Evolutionary conservation across 37 sponge, comb jelly and placozoan species (phyloP), one percentile per base, ranked within the genome.

Genomic region (Agelas oroides): DNA sequence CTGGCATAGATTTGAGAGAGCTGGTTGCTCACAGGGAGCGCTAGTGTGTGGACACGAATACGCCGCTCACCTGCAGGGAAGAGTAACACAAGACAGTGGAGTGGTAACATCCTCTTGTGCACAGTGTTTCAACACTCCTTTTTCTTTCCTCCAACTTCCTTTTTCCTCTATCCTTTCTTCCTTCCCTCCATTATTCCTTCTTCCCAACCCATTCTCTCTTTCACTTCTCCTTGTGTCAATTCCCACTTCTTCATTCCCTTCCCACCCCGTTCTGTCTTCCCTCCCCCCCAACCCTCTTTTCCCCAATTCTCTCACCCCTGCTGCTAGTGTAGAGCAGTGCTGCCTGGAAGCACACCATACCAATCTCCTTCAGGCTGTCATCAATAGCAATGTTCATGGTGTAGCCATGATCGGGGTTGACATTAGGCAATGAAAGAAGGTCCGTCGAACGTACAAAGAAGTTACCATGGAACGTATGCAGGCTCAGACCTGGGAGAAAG

Each of bases 401-500:
- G 78, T 92, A 96, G 38, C 84, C 79, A 24, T 81, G 88, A 67
- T 98, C 99, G 63, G 99, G 99, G 78, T 94, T 98, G 37, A 94
- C 92, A 63, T 95, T 96, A 31, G 97, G 97, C 41, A 98, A 85
- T 24, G 97, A 90, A 31, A 98, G 87, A n/a, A 98, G 88, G 68
- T 98, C 99, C 18, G 97, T 92, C 0, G 97, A 94, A 1, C 99
- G 95, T 14, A 96, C 95, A 82, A 98, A 98, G 79, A 92, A 98
- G 88, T 98, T 96, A 8, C 99, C 99, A 79, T 92, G 90, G 78
- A 98, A 98, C 23, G 99, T 90, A 67, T 98, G 97, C 12, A 98
- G 82, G 27, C 90, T 86, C 0, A 98, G 58, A 75, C 98, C 98
- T 90, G 74, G 21, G 28, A 17, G 58, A 67, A 56, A 57, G 77